These are phyloP conservation scores for Ceratitis capitata DNA, from an alignment of 1,140 invertebrate genomes.

Conservation along the genomic window DNA sequence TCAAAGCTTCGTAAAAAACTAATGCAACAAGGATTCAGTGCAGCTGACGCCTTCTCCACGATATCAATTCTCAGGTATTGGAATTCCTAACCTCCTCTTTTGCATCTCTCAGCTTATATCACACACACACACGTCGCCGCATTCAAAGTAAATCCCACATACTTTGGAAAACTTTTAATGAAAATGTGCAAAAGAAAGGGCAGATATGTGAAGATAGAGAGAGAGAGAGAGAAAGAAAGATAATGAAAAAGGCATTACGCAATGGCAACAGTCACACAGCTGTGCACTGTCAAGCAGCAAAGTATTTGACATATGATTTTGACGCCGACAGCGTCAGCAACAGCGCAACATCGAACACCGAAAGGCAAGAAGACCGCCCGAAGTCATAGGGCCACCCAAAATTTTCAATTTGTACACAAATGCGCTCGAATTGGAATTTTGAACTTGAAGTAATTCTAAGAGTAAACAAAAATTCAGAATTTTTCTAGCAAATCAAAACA, in stretches of 20 bases:
- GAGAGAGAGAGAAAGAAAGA: no score
- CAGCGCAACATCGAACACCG: neutral
- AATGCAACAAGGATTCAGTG: no score
- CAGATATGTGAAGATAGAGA: neutral
- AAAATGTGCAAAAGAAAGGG: conserved; percentile 8
- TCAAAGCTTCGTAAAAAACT: no score
- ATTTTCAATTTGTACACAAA: conserved; percentile 4
- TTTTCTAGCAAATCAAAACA: neutral
- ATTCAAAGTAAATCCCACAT: neutral
- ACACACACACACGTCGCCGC: neutral
- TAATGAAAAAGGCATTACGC: no score
- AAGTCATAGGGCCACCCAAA: neutral
- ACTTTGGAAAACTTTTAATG: conserved; percentile 26
- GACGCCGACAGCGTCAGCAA: neutral
- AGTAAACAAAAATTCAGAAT: neutral
- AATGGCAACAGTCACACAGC: neutral
- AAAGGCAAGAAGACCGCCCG: neutral
- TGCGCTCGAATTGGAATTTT: neutral
- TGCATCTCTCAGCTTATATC: neutral
- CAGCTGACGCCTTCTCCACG: no score
- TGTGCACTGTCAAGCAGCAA: neutral
- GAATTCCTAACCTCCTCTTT: neutral
- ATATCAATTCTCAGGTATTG: no score
- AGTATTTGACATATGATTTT: conserved; percentile 8
- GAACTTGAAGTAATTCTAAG: neutral